Evolutionary conservation across 2,797 vertebrate genomes (phyloP), one percentile per base, ranked within the genome.

Genomic region (Yasuhikotakia modesta): DNA sequence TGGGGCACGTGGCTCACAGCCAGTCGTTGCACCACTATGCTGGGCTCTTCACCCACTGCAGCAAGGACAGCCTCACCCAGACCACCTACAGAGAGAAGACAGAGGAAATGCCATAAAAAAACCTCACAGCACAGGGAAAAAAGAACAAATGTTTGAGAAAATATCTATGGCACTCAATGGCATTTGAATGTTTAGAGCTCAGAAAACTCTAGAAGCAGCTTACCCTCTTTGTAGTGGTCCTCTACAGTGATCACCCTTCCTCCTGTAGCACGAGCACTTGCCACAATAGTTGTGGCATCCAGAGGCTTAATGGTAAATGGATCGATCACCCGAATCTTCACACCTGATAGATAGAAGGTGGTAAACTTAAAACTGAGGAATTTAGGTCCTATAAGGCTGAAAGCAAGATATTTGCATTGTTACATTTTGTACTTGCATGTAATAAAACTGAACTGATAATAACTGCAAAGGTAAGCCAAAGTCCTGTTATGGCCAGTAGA

Each of bases 221-320:
- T 66, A 95, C 95, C 96, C 88, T 97, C 95, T 84, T 85, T 93
- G 87, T 95, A 96, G 83, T 97, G 96, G 85, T 97, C 95, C 84
- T 97, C 96, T 58, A 97, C 95, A 0, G 95, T 96, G 84, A 97
- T 94, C 71, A 97, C 91, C 5, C 81, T 90, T 32, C 95, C 95
- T 0, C 91, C 85, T 8, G 95, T 95, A 69, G 92, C 94, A 86
- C 82, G 91, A 39, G 95, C 96, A 79, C 82, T 94, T 6, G 88
- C 32, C 79, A 96, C 68, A 81, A 97, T 95, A 50, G 95, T 95
- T 6, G 82, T 17, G 0, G 89, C 89, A 82, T 97, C 96, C 89
- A 97, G 85, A 7, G 95, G 96, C 80, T 97, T 97, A 83, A 97
- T 91, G 58, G 95, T 96, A 86, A 97, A 97, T 0, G 94, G 94